A percentile compares a stretch with the other conserved stretches of the same genome.
Conservation (phyloP, 2,888 invertebrate genomes). For the Trichopria drosophilae region DNA sequence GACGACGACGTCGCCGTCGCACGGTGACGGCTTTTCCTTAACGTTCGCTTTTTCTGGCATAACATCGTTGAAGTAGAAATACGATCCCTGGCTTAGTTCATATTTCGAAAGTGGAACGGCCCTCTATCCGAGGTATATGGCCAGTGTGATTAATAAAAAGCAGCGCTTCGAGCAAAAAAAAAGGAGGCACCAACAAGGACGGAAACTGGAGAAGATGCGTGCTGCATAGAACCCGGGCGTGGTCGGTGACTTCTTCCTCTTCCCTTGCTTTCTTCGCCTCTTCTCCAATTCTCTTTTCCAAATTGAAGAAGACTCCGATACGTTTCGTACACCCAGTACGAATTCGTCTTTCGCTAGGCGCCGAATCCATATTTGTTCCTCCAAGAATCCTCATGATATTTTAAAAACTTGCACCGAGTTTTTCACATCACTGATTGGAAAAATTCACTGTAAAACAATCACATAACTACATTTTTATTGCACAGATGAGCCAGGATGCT, state of each 20-base stretch:
- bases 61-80: slow-evolving; percentile 30
- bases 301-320: slow-evolving; percentile 1
- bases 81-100: slow-evolving; percentile 28
- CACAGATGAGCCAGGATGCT: slow-evolving; percentile 14
- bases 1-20: no score
- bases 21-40: no score
- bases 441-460: no score
- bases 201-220: slow-evolving; percentile 9
- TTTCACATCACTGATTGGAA: slow-evolving; percentile 9
- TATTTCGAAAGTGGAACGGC: slow-evolving; percentile 37
- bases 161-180: no score
- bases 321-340: not conserved
- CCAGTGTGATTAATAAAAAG: slow-evolving; percentile 19
- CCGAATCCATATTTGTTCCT: slow-evolving; percentile 16
- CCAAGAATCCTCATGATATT: slow-evolving; percentile 29
- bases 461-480: not conserved
- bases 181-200: not conserved
- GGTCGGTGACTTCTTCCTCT: slow-evolving; percentile 8
- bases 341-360: slow-evolving; percentile 7
- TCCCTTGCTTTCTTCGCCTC: slow-evolving; percentile 9
- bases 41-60: no score
- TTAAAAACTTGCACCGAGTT: no score
- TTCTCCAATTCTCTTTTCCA: slow-evolving; percentile 13
- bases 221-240: slow-evolving; percentile 31
- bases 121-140: slow-evolving; percentile 28